phyloP scores from a whole-genome alignment of 1,140 invertebrate species.

The Anastrepha ludens region DNA sequence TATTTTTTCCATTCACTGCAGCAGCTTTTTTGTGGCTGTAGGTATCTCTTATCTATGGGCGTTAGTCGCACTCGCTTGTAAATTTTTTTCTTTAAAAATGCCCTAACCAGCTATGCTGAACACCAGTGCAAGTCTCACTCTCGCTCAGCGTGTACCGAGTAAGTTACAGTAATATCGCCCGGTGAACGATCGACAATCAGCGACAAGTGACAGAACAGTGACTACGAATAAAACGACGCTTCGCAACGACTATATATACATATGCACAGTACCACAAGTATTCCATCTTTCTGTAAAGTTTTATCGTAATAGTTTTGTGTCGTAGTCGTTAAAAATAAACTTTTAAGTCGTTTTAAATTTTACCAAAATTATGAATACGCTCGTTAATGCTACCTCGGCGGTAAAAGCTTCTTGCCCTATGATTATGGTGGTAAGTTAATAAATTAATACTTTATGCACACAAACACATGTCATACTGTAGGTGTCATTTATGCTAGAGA shows the following conservation, averaged over 20 bases:
- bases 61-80: neutral
- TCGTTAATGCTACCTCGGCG: neutral
- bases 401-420: neutral
- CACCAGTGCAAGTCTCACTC: constrained; percentile 33
- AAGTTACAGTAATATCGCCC: neutral
- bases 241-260: neutral
- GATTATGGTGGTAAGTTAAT: constrained; percentile 52
- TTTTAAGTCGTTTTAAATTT: neutral
- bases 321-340: neutral
- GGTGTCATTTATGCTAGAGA: neutral
- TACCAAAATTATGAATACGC: constrained; percentile 36
- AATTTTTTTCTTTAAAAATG: constrained; percentile 26
- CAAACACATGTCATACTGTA: neutral
- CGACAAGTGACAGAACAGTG: constrained; percentile 24
- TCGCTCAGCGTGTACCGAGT: neutral
- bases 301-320: neutral
- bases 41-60: constrained; percentile 44
- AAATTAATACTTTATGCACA: neutral
- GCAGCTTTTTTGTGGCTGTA: neutral
- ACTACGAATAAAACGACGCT: neutral
- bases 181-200: neutral
- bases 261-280: neutral
- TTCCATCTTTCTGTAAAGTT: neutral
- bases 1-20: neutral
- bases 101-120: neutral